Evolutionary conservation across 2,113 vertebrate species (phyloP).

Genomic region (Scytalopus superciliaris): DNA sequence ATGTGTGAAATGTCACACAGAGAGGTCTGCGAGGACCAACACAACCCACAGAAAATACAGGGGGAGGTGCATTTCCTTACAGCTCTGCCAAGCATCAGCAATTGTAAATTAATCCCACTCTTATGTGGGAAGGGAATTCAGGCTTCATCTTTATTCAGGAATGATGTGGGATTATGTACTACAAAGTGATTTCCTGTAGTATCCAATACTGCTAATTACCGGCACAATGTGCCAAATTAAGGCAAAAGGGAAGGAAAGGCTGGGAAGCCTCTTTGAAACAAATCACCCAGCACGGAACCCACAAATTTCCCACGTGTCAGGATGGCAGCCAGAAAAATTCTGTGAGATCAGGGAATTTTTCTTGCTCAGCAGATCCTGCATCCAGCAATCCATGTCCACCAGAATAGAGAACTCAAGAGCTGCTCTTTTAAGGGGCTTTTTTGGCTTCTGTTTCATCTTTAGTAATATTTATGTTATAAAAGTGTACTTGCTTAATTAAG

Average conservation of each 20-base stretch:
- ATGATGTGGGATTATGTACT: neutral
- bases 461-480: neutral
- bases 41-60: neutral
- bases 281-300: neutral
- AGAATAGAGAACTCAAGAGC: rapidly evolving
- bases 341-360: neutral
- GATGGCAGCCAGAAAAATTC: neutral
- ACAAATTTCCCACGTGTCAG: neutral
- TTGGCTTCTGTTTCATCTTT: neutral
- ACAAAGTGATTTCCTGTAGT: neutral
- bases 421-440: neutral
- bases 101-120: neutral
- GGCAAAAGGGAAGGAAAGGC: neutral
- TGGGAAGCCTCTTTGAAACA: neutral
- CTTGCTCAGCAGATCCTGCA: neutral
- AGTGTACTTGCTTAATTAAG: neutral
- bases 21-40: neutral
- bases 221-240: neutral
- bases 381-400: neutral
- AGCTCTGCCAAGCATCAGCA: neutral
- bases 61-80: neutral
- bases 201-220: neutral
- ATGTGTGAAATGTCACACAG: neutral
- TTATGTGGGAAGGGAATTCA: neutral
- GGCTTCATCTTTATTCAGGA: neutral